These are phyloP conservation scores for Scaptomyza flava DNA, from an alignment of 2,888 invertebrate genomes.

Conservation along the genomic window DNA sequence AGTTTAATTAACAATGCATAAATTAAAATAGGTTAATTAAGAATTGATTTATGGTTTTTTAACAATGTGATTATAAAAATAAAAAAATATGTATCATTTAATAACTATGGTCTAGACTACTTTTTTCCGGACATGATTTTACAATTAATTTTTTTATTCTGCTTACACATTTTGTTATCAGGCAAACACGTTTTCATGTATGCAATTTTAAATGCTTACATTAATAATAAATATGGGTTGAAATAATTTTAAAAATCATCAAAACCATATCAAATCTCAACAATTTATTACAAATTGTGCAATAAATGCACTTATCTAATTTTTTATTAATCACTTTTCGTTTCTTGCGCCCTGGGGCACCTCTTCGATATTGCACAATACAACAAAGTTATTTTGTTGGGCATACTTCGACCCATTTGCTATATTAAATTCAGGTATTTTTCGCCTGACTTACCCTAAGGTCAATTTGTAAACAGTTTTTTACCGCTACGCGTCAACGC, in stretches of 20 bases:
- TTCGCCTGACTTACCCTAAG: constrained; percentile 57
- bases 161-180: background rate
- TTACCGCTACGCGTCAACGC: constrained; percentile 32
- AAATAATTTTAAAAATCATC: background rate
- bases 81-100: background rate
- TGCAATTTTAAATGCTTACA: too few species aligned
- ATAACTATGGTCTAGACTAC: constrained; percentile 1
- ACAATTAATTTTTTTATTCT: background rate
- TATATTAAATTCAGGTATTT: constrained; percentile 19
- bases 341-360: background rate
- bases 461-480: constrained; percentile 57
- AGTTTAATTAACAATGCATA: background rate
- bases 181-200: background rate
- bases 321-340: constrained; percentile 2
- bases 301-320: background rate
- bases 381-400: background rate
- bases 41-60: background rate
- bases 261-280: background rate
- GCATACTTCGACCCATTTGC: constrained; percentile 9
- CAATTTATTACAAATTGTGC: background rate
- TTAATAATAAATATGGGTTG: background rate
- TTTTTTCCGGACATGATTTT: background rate
- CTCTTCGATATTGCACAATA: constrained; percentile 16
- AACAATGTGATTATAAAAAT: background rate
- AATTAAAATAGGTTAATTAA: background rate